These are phyloP conservation scores for Eurosta solidaginis DNA, from an alignment of 1,140 invertebrate genomes.

Conservation along the genomic window DNA sequence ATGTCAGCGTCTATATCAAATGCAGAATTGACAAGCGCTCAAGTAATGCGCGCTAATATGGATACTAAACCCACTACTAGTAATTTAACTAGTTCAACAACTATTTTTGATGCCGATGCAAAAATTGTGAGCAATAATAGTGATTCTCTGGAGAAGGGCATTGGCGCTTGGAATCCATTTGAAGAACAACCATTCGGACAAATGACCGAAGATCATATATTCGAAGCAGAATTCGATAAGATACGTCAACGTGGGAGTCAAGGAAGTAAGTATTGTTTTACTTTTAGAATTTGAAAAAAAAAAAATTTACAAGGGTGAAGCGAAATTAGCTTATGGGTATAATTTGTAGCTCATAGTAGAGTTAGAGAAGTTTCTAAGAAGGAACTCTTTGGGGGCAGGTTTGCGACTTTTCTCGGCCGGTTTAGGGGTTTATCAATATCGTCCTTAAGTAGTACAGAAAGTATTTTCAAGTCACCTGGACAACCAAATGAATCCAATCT, in stretches of 20 bases:
- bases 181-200: conserved; percentile 75
- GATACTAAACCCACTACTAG: background rate
- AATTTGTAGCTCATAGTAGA: too few relatives aligned
- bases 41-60: conserved; percentile 28
- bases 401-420: too few relatives aligned
- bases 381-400: too few relatives aligned
- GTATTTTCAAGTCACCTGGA: too few relatives aligned
- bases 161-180: conserved; percentile 81
- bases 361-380: too few relatives aligned
- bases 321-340: too few relatives aligned
- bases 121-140: conserved; percentile 36
- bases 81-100: background rate
- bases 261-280: conserved; percentile 68
- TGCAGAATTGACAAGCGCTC: conserved; percentile 45
- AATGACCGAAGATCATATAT: conserved; percentile 82
- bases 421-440: too few relatives aligned
- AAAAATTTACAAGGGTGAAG: too few relatives aligned
- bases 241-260: conserved; percentile 77
- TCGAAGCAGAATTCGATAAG: conserved; percentile 86
- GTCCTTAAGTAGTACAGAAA: too few relatives aligned
- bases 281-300: background rate
- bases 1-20: conserved; percentile 45
- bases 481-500: too few relatives aligned
- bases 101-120: background rate
- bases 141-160: conserved; percentile 50